These are phyloP conservation scores for Gadopsis bispinosus DNA, from an alignment of 2,797 vertebrate species.

Conservation along the genomic window DNA sequence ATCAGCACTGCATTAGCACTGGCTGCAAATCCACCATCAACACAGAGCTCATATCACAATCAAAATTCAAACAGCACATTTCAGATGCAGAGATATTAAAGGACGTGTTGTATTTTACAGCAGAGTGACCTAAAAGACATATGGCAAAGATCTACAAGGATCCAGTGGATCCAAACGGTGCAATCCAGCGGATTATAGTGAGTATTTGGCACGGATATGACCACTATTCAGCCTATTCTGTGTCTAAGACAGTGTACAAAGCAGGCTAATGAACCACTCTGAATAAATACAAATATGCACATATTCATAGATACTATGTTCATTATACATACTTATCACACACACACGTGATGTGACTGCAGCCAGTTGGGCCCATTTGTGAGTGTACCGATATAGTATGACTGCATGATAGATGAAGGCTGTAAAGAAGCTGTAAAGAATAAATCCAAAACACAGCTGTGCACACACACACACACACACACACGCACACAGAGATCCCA, in stretches of 20 bases:
- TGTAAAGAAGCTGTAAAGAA: constrained; percentile 80
- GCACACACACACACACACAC: constrained; percentile 41
- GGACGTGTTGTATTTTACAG: constrained; percentile 22
- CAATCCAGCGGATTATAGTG: background rate
- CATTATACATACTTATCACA: constrained; percentile 40
- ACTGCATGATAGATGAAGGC: constrained; percentile 72
- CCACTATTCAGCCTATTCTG: constrained; percentile 23
- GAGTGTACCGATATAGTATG: constrained; percentile 49
- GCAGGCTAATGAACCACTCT: constrained; percentile 57
- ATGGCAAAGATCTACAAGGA: constrained; percentile 12
- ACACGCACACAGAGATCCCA: constrained; percentile 13
- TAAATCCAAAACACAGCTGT: constrained; percentile 86
- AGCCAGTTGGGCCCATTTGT: constrained; percentile 43
- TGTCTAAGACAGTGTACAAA: constrained; percentile 43
- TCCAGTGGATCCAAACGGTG: background rate
- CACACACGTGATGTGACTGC: background rate
- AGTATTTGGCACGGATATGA: constrained; percentile 34
- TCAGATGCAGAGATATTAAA: constrained; percentile 42
- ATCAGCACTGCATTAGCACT: background rate
- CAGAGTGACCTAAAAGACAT: constrained; percentile 19
- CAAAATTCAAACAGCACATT: constrained; percentile 19
- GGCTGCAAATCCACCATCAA: constrained; percentile 29
- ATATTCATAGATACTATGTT: constrained; percentile 48
- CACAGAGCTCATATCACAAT: constrained; percentile 22
- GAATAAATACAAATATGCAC: constrained; percentile 51